Conservation (phyloP, 2,888 invertebrate genomes). For the Herminia tarsipennalis region DNA sequence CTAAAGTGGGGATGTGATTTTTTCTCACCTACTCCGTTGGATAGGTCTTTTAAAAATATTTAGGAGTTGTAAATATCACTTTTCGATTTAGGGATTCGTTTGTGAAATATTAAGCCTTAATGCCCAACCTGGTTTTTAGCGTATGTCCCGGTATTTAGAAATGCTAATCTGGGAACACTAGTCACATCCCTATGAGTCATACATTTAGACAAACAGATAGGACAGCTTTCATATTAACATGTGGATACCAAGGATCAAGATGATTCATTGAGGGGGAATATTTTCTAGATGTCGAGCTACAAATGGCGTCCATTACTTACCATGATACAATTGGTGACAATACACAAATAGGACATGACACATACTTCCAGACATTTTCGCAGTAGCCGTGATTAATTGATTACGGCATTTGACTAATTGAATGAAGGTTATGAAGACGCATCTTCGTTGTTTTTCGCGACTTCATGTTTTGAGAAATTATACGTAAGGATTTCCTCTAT, state of each 20-base stretch:
- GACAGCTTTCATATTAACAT: constrained; percentile 1
- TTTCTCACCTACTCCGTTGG: no score
- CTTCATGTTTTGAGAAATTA: no score
- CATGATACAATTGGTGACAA: constrained; percentile 34
- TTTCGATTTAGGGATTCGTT: no score
- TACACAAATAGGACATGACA: constrained; percentile 30
- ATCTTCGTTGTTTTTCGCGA: no score
- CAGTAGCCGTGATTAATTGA: neutral
- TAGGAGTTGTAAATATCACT: no score
- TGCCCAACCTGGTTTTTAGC: no score
- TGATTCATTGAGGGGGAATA: constrained; percentile 24
- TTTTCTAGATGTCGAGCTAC: constrained; percentile 25
- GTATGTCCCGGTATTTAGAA: no score
- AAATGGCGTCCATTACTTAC: constrained; percentile 7
- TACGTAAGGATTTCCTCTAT: no score
- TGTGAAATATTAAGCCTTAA: no score
- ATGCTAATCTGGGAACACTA: no score
- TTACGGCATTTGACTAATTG: neutral
- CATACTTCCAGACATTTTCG: constrained; percentile 28
- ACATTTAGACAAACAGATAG: neutral
- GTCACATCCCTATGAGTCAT: constrained; percentile 1
- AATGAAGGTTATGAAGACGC: neutral
- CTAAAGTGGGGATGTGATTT: no score
- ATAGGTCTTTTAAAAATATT: no score
- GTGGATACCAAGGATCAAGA: constrained; percentile 2